phyloP scores from a whole-genome alignment of 2,888 invertebrate genomes.

The Pachydiplax longipennis region DNA sequence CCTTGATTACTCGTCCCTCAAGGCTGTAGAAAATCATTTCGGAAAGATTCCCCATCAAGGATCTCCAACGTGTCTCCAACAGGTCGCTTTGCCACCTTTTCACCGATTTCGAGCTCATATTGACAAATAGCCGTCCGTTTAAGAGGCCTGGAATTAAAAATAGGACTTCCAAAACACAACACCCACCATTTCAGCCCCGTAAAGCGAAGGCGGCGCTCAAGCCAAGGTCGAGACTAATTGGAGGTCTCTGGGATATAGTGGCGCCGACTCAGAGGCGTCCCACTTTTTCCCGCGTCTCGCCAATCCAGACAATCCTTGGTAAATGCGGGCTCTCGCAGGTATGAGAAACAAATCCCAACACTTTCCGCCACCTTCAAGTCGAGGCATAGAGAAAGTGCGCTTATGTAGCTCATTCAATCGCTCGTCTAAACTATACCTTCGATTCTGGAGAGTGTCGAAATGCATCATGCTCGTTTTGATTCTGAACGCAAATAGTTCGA shows the following conservation, averaged over 20 bases:
- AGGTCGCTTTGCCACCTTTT: not conserved
- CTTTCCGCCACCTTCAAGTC: not conserved
- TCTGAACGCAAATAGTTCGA: not conserved
- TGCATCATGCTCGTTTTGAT: not conserved
- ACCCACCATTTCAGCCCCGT: not conserved
- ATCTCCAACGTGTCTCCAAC: not conserved
- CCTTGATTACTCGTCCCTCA: not conserved
- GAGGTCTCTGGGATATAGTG: constrained; percentile 30
- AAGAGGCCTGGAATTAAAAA: constrained; percentile 1
- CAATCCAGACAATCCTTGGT: constrained; percentile 32
- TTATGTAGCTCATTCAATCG: not conserved
- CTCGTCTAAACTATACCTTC: not conserved
- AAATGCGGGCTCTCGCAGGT: not conserved
- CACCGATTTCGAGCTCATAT: not conserved
- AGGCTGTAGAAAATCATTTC: not conserved
- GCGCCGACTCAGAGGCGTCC: constrained; percentile 35
- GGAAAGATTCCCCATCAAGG: not conserved
- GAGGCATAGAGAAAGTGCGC: not conserved
- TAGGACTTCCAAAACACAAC: constrained; percentile 15
- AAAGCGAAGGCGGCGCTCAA: constrained; percentile 6
- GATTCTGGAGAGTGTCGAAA: not conserved
- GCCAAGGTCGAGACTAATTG: constrained; percentile 40
- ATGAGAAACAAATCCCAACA: not conserved
- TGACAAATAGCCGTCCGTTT: not conserved
- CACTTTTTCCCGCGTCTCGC: constrained; percentile 27